These are phyloP conservation scores for Bacillus rossius DNA, from an alignment of 1,140 invertebrate genomes.

Conservation along the genomic window DNA sequence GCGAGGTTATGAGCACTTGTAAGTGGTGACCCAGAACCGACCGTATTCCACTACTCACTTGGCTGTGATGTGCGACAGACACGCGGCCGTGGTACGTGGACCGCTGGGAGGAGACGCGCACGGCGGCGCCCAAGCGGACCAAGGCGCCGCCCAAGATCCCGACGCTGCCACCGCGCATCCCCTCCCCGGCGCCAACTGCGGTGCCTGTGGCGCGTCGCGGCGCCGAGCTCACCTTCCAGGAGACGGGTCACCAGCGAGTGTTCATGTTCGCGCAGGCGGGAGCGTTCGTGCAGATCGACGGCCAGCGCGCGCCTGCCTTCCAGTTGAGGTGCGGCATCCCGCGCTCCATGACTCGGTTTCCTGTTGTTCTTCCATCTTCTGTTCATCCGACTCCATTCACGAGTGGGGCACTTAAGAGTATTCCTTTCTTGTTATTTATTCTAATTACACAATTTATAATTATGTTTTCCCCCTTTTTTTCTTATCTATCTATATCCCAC, in stretches of 20 bases:
- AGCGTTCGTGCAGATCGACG: slow-evolving; percentile 81
- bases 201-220: slow-evolving; percentile 65
- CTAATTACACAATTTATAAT: background rate
- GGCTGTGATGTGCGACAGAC: slow-evolving; percentile 35
- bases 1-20: too few species aligned
- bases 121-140: slow-evolving; percentile 37
- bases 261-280: slow-evolving; percentile 86
- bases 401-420: background rate
- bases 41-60: background rate
- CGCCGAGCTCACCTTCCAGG: slow-evolving; percentile 70
- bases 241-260: slow-evolving; percentile 68
- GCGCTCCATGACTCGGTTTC: background rate
- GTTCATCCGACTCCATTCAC: background rate
- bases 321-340: slow-evolving; percentile 60
- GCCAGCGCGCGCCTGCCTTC: slow-evolving; percentile 76
- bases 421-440: background rate
- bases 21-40: too few species aligned
- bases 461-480: background rate
- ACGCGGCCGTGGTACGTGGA: slow-evolving; percentile 44
- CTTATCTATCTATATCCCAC: background rate
- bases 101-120: slow-evolving; percentile 32
- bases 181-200: slow-evolving; percentile 46
- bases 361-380: background rate
- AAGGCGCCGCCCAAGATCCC: slow-evolving; percentile 34
- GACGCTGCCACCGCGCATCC: slow-evolving; percentile 38